Conservation (phyloP, 2,797 vertebrate species). For the Pristis pectinata region DNA sequence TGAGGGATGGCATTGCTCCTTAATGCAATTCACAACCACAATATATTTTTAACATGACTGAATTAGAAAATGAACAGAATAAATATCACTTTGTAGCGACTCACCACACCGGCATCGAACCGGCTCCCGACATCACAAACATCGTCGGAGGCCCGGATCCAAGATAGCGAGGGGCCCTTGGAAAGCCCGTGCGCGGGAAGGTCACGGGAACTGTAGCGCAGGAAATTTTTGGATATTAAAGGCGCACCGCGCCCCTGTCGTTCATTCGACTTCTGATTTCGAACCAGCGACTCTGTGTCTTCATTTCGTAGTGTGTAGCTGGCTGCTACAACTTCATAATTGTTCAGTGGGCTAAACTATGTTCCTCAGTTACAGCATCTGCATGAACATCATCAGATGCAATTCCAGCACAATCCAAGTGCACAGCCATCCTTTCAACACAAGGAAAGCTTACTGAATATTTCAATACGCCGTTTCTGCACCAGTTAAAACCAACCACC, state of each 20-base stretch:
- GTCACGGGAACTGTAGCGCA: no score
- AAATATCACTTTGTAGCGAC: not conserved
- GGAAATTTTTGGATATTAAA: no score
- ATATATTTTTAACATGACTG: not conserved
- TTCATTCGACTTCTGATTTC: no score
- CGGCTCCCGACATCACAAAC: no score
- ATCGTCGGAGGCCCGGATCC: no score
- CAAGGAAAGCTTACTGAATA: not conserved
- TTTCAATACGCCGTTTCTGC: not conserved
- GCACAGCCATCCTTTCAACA: not conserved
- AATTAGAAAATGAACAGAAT: not conserved
- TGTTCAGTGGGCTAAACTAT: not conserved
- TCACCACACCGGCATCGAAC: no score
- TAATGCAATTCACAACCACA: not conserved
- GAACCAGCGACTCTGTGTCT: no score
- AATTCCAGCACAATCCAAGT: not conserved
- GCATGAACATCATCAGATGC: not conserved
- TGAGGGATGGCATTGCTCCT: not conserved
- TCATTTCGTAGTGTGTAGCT: no score
- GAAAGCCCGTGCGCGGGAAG: no score
- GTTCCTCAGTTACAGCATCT: not conserved
- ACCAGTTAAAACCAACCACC: not conserved
- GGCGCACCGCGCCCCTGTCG: no score
- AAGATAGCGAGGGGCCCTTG: no score
- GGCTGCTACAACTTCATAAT: no score